Evolutionary conservation across 2,113 vertebrate species (phyloP).

Genomic region (Fregetta grallaria): DNA sequence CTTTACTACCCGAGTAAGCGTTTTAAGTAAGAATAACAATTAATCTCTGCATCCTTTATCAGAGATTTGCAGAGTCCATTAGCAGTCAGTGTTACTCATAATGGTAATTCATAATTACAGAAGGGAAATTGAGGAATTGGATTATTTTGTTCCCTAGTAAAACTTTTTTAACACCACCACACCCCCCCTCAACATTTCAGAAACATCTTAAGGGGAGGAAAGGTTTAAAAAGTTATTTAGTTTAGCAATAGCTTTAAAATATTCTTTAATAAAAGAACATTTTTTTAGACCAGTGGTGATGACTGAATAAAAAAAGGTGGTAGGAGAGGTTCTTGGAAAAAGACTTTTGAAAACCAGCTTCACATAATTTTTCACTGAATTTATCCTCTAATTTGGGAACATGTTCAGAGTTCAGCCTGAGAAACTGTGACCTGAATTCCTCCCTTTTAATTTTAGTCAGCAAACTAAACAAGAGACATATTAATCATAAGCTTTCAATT

Average conservation of each 20-base stretch:
- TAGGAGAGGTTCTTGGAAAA: background rate
- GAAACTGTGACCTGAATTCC: background rate
- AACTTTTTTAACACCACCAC: background rate
- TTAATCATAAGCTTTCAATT: background rate
- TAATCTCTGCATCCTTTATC: background rate
- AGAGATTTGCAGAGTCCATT: background rate
- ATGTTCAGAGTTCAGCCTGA: background rate
- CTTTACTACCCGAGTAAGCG: background rate
- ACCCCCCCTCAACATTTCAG: fast-evolving
- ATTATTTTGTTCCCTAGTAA: background rate
- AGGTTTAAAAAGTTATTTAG: background rate
- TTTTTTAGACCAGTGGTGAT: background rate
- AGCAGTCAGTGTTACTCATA: background rate
- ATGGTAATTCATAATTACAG: background rate
- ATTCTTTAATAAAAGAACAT: background rate
- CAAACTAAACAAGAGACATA: background rate
- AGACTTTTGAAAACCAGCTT: background rate
- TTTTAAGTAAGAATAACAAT: background rate
- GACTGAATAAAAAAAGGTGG: background rate
- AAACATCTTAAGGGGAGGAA: background rate
- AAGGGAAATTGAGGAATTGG: background rate
- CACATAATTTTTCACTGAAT: background rate
- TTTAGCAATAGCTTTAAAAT: background rate
- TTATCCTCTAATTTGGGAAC: background rate
- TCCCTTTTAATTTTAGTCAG: background rate